A percentile compares a stretch with the other conserved stretches of the same genome.
Evolutionary conservation across 2,797 vertebrate species (phyloP).

Genomic region (Pangasius krempfi): DNA sequence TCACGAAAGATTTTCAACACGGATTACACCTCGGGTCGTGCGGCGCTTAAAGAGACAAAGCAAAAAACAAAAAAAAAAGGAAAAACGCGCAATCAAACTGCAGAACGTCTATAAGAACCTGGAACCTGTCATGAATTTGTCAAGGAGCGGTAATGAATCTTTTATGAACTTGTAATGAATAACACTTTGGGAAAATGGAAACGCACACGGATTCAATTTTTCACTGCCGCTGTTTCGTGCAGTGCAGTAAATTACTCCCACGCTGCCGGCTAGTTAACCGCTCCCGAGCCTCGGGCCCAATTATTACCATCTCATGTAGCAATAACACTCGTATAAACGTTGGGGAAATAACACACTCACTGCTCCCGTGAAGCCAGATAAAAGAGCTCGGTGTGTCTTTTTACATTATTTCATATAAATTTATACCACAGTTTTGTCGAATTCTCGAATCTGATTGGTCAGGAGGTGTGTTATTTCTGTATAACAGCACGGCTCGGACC

Average conservation of each 20-base stretch:
- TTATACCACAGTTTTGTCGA: neutral
- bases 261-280: neutral
- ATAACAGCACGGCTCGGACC: neutral
- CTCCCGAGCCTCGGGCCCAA: neutral
- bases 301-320: constrained; percentile 37
- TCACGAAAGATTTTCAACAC: neutral
- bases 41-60: constrained; percentile 2
- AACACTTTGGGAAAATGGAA: constrained; percentile 19
- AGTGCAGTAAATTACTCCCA: neutral
- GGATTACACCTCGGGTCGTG: neutral
- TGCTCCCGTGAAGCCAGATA: neutral
- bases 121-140: constrained; percentile 7
- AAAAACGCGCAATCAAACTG: neutral
- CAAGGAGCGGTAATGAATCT: neutral
- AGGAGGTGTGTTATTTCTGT: neutral
- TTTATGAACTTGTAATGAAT: constrained; percentile 31
- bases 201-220: constrained; percentile 14
- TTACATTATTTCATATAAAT: neutral
- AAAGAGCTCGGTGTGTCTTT: neutral
- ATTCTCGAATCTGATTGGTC: neutral
- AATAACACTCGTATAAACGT: constrained; percentile 54
- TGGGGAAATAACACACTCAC: constrained; percentile 58
- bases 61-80: neutral
- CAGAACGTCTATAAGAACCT: neutral
- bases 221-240: neutral